A percentile compares a stretch with the other conserved stretches of the same genome.
Evolutionary conservation across 2,888 invertebrate genomes (phyloP).

Genomic region (Poecilus cupreus): DNA sequence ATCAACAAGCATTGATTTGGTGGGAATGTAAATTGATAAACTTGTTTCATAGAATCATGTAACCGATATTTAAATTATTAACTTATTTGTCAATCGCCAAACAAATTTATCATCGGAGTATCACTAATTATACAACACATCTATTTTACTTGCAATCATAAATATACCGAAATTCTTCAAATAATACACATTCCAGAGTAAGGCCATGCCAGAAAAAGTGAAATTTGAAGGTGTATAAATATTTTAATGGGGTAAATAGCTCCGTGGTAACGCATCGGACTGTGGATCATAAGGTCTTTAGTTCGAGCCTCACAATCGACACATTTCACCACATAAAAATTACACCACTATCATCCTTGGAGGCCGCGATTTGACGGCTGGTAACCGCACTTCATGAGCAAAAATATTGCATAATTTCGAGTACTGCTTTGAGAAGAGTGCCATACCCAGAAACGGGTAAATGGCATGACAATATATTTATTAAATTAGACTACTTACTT

Average conservation of each 20-base stretch:
- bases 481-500: too few species aligned
- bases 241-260: background rate
- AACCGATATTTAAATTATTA: constrained; percentile 1
- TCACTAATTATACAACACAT: constrained; percentile 10
- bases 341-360: background rate
- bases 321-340: too few species aligned
- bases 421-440: too few species aligned
- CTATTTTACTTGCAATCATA: constrained; percentile 9
- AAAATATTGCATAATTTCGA: too few species aligned
- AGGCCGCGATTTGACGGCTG: too few species aligned
- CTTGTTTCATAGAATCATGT: background rate
- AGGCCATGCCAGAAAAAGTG: background rate
- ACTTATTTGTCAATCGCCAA: background rate
- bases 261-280: too few species aligned
- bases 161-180: background rate
- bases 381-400: too few species aligned
- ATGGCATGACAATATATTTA: too few species aligned
- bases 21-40: constrained; percentile 2
- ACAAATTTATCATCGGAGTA: background rate
- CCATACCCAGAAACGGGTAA: too few species aligned
- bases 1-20: background rate
- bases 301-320: too few species aligned
- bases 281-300: too few species aligned
- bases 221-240: background rate
- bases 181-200: background rate